Base-by-base conservation (phyloP, 2,797 vertebrate species). In the Helicolenus hilgendorfi region DNA sequence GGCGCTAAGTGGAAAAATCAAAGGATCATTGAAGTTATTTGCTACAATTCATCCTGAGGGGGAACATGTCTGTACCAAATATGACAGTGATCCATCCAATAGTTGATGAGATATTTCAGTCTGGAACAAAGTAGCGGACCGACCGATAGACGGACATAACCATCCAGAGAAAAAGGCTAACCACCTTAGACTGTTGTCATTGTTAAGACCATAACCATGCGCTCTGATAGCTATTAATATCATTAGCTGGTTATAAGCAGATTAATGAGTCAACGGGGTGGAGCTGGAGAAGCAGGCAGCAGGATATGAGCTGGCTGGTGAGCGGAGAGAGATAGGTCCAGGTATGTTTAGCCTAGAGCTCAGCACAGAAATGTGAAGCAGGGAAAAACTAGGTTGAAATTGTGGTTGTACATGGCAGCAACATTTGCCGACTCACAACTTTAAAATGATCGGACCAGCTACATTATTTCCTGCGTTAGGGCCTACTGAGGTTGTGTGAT, bases 381-480 rank as follows among this genome's bases (percentile, higher is more conserved):
- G 11, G 26, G 35, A 45, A 27, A 33, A 31, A 5, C 5, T 41
- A 41, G 38, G 24, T 22, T 22, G 22, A 11, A 71, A 22, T 13
- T n/a, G 29, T 56, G 7, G 8, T 22, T 13, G 7, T 49, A 20
- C 7, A 18, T 7, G n/a, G 4, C 13, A 29, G 35, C 13, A 35
- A 72, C 15, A 70, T 18, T 2, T 31, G 29, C 29, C 2, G 62
- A 63, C 6, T 11, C 36, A 7, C n/a, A 18, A 62, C 6, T 45
- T 45, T 20, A 69, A 49, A 89, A 90, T 88, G 89, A 91, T 88
- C 76, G 3, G 49, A 60, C 29, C 81, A 84, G 76, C 74, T 60
- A 26, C 9, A 36, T 78, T 22, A 38, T 29, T 24, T 94, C 78
- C 75, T 78, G 77, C 53, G 4, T 26, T 1, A 41, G 7, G 26